These are phyloP conservation scores for Acromyrmex echinatior DNA, from an alignment of 1,140 invertebrate species.

Conservation along the genomic window DNA sequence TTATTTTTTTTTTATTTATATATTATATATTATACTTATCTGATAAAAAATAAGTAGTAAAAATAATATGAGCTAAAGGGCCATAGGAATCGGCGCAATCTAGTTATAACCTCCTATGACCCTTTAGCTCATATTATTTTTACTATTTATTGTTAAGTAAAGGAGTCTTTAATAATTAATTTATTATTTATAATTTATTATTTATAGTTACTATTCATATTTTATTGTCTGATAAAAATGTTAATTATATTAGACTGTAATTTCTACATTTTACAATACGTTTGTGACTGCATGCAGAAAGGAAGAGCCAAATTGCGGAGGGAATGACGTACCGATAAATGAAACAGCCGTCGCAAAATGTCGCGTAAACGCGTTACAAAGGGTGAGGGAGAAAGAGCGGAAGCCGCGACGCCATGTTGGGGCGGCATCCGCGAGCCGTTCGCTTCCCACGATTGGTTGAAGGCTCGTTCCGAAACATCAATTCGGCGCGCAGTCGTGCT, in stretches of 20 bases:
- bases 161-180: too few species aligned
- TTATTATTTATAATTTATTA: too few species aligned
- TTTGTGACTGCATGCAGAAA: conserved; percentile 26
- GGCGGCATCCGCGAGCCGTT: conserved; percentile 73
- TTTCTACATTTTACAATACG: neutral
- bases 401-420: conserved; percentile 80
- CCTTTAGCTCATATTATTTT: too few species aligned
- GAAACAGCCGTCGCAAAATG: conserved; percentile 36
- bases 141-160: too few species aligned
- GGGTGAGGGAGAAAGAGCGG: conserved; percentile 68
- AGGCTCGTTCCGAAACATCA: conserved; percentile 62
- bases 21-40: too few species aligned
- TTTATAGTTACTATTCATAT: too few species aligned
- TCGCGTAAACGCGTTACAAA: conserved; percentile 11
- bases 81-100: too few species aligned
- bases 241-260: too few species aligned
- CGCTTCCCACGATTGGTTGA: conserved; percentile 69
- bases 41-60: too few species aligned
- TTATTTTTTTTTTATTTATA: neutral
- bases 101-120: too few species aligned
- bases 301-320: neutral
- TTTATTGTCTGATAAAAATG: too few species aligned
- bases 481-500: conserved; percentile 63
- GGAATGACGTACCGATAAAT: conserved; percentile 29
- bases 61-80: too few species aligned